phyloP scores from a whole-genome alignment of 2,888 invertebrate genomes.

The Macrosiphum euphorbiae region DNA sequence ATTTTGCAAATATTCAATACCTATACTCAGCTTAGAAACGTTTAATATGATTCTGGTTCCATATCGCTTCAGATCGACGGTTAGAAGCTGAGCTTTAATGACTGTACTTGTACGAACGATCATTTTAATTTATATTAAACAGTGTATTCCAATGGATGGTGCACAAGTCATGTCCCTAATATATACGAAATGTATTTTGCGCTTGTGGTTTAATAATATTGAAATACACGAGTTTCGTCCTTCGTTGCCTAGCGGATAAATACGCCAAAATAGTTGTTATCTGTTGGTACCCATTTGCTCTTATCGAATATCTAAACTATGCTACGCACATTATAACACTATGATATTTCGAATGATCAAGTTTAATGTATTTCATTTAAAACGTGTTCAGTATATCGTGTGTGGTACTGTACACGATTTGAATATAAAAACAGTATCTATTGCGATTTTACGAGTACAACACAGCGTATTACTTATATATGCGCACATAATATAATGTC shows the following conservation, averaged over 20 bases:
- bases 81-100: neutral
- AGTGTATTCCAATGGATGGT: neutral
- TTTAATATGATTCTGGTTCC: neutral
- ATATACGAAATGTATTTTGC: neutral
- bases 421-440: neutral
- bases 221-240: slow-evolving; percentile 11
- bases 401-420: neutral
- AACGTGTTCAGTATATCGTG: neutral
- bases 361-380: slow-evolving; percentile 16
- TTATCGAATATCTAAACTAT: slow-evolving; percentile 27
- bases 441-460: slow-evolving; percentile 1
- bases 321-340: neutral
- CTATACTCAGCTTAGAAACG: neutral
- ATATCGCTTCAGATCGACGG: neutral
- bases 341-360: neutral
- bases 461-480: neutral
- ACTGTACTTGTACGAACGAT: neutral
- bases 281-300: slow-evolving; percentile 18
- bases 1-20: neutral
- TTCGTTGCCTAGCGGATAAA: slow-evolving; percentile 1
- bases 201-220: neutral
- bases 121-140: neutral
- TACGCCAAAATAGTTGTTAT: slow-evolving; percentile 27
- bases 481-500: neutral
- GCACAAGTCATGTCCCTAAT: neutral